Evolutionary conservation across 2,888 invertebrate genomes (phyloP).

Genomic region (Salpingus planirostris): DNA sequence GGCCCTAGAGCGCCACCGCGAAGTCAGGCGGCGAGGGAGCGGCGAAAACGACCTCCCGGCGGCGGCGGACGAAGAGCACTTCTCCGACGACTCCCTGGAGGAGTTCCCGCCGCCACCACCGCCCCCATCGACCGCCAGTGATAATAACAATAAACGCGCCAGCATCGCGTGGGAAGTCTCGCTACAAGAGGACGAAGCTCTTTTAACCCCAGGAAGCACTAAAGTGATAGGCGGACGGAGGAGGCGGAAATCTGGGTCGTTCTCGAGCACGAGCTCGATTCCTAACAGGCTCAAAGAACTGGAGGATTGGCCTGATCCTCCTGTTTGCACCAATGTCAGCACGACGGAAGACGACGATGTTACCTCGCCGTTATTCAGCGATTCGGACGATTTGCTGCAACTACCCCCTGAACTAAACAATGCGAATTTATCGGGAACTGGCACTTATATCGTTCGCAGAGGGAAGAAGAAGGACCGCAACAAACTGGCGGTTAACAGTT

Average conservation of each 20-base stretch:
- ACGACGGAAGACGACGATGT: constrained; percentile 61
- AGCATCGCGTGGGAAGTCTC: constrained; percentile 86
- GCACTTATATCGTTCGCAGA: constrained; percentile 74
- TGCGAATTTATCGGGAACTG: constrained; percentile 38
- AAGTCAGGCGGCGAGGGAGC: constrained; percentile 55
- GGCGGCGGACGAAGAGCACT: constrained; percentile 52
- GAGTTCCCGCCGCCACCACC: constrained; percentile 62
- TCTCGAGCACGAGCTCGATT: constrained; percentile 64
- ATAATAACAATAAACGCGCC: constrained; percentile 57
- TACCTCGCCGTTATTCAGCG: constrained; percentile 61
- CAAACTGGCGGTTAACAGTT: constrained; percentile 45
- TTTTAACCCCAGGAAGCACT: constrained; percentile 53
- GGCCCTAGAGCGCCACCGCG: constrained; percentile 68
- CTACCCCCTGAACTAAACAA: constrained; percentile 40
- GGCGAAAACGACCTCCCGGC: constrained; percentile 38
- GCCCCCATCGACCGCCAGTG: constrained; percentile 39
- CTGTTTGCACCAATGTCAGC: constrained; percentile 54
- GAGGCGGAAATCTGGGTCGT: constrained; percentile 41
- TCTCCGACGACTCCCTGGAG: constrained; percentile 79
- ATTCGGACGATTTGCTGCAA: constrained; percentile 43
- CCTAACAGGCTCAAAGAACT: constrained; percentile 58
- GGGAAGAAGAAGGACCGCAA: constrained; percentile 41
- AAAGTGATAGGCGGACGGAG: constrained; percentile 35
- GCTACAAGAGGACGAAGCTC: constrained; percentile 59
- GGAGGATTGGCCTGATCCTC: constrained; percentile 69